These are phyloP conservation scores for Tonatia bakeri DNA, from an alignment of 2,113 vertebrate genomes.

Conservation along the genomic window DNA sequence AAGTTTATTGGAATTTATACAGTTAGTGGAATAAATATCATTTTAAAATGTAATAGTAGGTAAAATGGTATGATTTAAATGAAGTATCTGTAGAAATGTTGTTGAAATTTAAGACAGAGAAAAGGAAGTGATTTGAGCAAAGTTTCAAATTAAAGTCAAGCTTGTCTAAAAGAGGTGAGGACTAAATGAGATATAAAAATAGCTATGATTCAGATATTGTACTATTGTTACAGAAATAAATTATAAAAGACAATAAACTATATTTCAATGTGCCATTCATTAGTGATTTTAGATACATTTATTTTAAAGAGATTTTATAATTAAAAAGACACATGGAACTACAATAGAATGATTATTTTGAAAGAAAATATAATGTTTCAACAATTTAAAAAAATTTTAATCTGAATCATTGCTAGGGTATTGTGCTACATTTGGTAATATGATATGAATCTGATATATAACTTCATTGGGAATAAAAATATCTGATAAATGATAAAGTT, in stretches of 20 bases:
- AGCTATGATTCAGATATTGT: no score
- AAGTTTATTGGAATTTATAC: no score
- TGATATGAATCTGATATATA: background rate
- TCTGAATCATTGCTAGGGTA: background rate
- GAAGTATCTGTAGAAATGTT: no score
- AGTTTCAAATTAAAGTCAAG: background rate
- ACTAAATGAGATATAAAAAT: background rate
- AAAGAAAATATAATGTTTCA: background rate
- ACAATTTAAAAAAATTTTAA: background rate
- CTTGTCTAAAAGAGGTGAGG: background rate
- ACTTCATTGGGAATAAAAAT: background rate
- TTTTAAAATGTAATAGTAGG: no score
- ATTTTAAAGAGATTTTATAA: background rate
- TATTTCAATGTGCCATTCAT: background rate
- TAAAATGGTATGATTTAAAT: no score
- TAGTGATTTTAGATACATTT: background rate
- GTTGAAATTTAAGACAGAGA: no score
- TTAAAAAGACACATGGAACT: background rate
- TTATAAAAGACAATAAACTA: background rate
- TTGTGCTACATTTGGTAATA: background rate
- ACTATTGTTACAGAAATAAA: background rate
- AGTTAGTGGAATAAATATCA: no score
- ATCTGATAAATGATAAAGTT: background rate
- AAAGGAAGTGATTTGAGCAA: no score
- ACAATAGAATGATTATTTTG: background rate